Base-by-base conservation (phyloP, 2,888 invertebrate genomes). In the Plebejus argus region DNA sequence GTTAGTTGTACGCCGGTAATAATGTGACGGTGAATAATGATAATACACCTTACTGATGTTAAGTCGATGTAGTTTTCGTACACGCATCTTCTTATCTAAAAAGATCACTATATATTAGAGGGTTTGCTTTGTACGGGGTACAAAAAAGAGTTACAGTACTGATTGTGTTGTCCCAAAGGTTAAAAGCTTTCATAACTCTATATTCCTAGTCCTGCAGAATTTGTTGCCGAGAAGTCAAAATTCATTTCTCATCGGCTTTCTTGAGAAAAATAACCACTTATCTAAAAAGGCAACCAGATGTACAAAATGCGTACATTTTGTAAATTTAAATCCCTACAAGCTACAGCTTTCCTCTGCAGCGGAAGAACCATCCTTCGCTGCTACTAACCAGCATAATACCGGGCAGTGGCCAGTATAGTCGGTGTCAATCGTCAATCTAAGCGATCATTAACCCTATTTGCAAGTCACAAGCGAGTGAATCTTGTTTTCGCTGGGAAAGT, bases 401-500 rank as follows among this genome's bases (percentile, higher is more conserved):
- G n/a, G 58, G n/a, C 23, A 12, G 61, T 23, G 20, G 66, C 28
- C 28, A 1, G 15, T 74, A 78, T 49, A 76, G 76, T 70, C 20
- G 74, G 78, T 79, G 79, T 77, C 81, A 79, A 77, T 79, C 58
- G 79, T 77, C 81, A 79, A 77, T 79, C 58, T 71, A 77, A 79
- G 20, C 35, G 79, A 79, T 79, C 76, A 79, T 81, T 80, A 80
- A 79, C 71, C 74, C 76, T 78, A 79, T 81, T 82, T 79, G 81
- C 82, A 80, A 81, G 81, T 82, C 79, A 80, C 82, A 79, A 79
- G 79, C 80, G 81, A 82, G 79, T 81, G 81, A 77, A 78, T 77
- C 77, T 79, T 76, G 78, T 76, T 80, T 80, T 80, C 79, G 81
- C 83, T 84, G 87, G 84, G 90, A 90, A 90, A 90, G 90, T 89